Evolutionary conservation across 2,113 vertebrate species (phyloP).

Genomic region (Herpailurus yagouaroundi): DNA sequence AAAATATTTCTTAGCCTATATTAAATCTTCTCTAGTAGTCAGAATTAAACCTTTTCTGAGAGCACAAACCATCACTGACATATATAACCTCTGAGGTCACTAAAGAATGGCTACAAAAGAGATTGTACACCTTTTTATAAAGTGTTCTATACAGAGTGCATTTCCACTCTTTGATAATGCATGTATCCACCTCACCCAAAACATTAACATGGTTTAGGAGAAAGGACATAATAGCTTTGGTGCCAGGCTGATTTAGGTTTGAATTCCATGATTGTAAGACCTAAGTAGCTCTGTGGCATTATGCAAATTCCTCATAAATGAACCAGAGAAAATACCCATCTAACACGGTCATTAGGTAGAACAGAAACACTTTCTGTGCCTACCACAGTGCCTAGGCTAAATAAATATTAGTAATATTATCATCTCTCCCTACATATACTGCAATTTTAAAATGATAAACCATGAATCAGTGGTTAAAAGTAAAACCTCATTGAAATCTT

Average conservation of each 20-base stretch:
- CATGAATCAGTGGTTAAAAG: neutral
- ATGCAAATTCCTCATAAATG: conserved; percentile 16
- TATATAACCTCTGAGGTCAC: neutral
- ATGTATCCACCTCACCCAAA: neutral
- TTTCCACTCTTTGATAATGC: neutral
- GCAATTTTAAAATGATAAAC: neutral
- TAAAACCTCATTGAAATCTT: neutral
- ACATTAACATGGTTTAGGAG: neutral
- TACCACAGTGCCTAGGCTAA: neutral
- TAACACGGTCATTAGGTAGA: neutral
- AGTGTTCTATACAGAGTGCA: neutral
- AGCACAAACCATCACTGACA: neutral
- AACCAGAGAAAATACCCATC: neutral
- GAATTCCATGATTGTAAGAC: neutral
- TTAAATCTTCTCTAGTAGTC: neutral
- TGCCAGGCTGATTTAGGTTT: neutral
- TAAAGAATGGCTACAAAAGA: neutral
- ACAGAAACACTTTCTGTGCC: neutral
- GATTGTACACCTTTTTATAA: neutral
- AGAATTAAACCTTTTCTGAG: neutral
- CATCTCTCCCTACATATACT: neutral
- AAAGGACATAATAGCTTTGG: neutral
- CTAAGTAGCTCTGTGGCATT: neutral
- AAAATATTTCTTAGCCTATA: conserved; percentile 3
- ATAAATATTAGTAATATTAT: neutral